Conservation (phyloP, 2,113 vertebrate genomes). For the Trichechus manatus region DNA sequence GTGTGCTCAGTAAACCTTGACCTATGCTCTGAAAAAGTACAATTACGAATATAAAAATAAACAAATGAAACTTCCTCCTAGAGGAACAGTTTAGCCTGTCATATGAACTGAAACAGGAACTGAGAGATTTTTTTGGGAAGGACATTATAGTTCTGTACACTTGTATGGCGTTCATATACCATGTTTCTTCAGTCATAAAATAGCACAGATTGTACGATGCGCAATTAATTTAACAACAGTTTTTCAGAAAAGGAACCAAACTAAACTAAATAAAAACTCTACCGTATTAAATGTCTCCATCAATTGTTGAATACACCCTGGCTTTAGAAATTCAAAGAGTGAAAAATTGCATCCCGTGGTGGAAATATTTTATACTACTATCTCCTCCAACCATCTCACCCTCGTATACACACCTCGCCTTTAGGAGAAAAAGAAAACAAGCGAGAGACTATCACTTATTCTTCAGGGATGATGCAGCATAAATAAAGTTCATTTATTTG, state of each 20-base stretch:
- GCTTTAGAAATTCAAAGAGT: slow-evolving; percentile 10
- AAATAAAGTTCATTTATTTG: background rate
- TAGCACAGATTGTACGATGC: background rate
- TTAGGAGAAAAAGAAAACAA: background rate
- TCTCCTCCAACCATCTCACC: background rate
- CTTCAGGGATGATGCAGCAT: background rate
- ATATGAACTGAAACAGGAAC: slow-evolving; percentile 33
- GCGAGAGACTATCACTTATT: background rate
- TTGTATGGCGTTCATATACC: background rate
- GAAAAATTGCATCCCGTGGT: background rate
- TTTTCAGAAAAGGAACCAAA: slow-evolving; percentile 25
- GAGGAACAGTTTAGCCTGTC: background rate
- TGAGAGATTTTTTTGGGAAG: slow-evolving; percentile 39
- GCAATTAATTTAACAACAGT: background rate
- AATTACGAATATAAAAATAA: slow-evolving; percentile 50
- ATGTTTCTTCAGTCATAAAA: slow-evolving; percentile 24
- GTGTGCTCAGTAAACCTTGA: slow-evolving; percentile 38
- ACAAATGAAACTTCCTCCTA: background rate
- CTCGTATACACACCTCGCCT: background rate
- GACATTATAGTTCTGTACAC: background rate
- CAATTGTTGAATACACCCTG: background rate
- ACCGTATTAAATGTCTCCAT: background rate
- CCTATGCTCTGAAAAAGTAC: background rate
- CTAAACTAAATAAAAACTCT: background rate
- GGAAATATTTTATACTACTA: background rate